Evolutionary conservation across 1,140 invertebrate genomes (phyloP), one percentile per base, ranked within the genome.

Genomic region (Carcinoscorpius rotundicauda): DNA sequence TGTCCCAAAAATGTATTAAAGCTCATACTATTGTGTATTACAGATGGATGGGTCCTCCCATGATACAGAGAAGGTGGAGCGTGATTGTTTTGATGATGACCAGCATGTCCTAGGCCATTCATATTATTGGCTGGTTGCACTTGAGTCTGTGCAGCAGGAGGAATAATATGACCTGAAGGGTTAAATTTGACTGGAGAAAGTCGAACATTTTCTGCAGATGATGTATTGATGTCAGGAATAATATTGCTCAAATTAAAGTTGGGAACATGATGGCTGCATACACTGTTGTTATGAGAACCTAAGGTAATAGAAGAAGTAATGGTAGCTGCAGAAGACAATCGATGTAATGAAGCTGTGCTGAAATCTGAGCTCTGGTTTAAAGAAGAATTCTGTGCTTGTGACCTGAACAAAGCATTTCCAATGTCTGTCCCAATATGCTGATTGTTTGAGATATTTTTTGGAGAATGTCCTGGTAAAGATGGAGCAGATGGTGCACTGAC

Each of bases 111-210:
- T 2, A 29, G 29, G 29, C 29, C 29, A 29, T 29, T 29, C 29
- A 29, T 29, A 29, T 29, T 29, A 29, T 29, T 29, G 29, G 29
- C 29, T 29, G 29, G 29, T 29, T 29, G 29, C 29, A 29, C 29
- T 29, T 29, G 29, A 29, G 29, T 29, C 29, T 29, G 29, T 29
- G 29, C 29, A 29, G 29, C 29, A 29, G 29, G 29, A 29, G 29
- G 29, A 29, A 29, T 29, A 29, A 29, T 29, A 29, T 29, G 29
- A 29, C 29, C 29, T 29, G 29, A 29, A 63, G 76, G 75, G 5
- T 75, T 73, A 67, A 79, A 79, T 66, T 79, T 79, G 11, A 78
- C 78, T 3, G 78, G 76, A 9, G 76, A 75, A 5, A 77, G 75
- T 59, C 75, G 74, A 55, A 76, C 63, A 49, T 72, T 71, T 49